A percentile compares a stretch with the other conserved stretches of the same genome.
phyloP scores from a whole-genome alignment of 2,888 invertebrate species.

The Mesoligia furuncula region DNA sequence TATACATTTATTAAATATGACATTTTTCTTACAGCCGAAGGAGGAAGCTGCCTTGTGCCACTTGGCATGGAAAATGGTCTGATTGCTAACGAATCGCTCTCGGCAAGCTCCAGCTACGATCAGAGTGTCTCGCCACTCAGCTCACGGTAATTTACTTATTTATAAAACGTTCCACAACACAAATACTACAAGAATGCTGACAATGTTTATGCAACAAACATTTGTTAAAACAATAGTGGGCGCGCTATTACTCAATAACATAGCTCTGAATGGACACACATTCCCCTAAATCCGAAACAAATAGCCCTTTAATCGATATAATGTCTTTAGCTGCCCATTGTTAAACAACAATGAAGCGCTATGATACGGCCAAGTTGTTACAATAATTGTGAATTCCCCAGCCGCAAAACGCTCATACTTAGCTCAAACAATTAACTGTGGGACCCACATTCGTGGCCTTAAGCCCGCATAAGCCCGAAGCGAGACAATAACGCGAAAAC shows the following conservation, averaged over 20 bases:
- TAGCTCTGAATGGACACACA: slow-evolving; percentile 42
- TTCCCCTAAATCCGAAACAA: slow-evolving; percentile 69
- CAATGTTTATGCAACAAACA: neutral
- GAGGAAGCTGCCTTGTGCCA: slow-evolving; percentile 93
- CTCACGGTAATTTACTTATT: slow-evolving; percentile 92
- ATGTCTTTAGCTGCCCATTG: slow-evolving; percentile 75
- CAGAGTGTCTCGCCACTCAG: slow-evolving; percentile 97
- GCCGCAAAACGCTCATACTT: slow-evolving; percentile 85
- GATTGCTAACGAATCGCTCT: slow-evolving; percentile 95
- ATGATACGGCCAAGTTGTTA: slow-evolving; percentile 84
- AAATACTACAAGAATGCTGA: neutral
- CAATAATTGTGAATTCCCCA: slow-evolving; percentile 84
- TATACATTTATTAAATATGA: slow-evolving; percentile 30
- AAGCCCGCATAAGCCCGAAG: slow-evolving; percentile 86
- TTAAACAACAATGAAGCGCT: slow-evolving; percentile 80
- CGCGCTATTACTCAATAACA: slow-evolving; percentile 27
- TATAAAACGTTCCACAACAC: neutral
- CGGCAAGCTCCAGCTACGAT: slow-evolving; percentile 96
- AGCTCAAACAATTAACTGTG: slow-evolving; percentile 88
- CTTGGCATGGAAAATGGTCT: slow-evolving; percentile 97
- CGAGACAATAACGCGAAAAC: slow-evolving; percentile 86
- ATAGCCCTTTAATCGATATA: slow-evolving; percentile 73
- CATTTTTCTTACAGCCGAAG: slow-evolving; percentile 79
- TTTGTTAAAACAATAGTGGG: slow-evolving; percentile 13
- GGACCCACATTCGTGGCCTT: slow-evolving; percentile 82